These are phyloP conservation scores for Himalopsyche phryganea DNA, from an alignment of 1,140 invertebrate species.

Conservation along the genomic window DNA sequence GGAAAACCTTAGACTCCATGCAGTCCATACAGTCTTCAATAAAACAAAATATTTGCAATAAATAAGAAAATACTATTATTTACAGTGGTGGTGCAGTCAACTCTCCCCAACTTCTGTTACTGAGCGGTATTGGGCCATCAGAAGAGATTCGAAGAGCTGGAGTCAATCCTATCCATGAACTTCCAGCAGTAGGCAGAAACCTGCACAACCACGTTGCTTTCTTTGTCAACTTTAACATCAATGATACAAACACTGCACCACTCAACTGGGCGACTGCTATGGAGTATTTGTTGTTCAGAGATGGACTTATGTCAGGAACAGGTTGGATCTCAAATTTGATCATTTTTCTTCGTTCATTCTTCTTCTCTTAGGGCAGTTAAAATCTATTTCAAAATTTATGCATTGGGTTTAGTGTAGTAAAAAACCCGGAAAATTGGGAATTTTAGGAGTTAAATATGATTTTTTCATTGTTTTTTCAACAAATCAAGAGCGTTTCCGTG, in stretches of 20 bases:
- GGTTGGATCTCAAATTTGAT: slow-evolving; percentile 45
- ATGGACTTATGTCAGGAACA: slow-evolving; percentile 81
- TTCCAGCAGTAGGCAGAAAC: slow-evolving; percentile 84
- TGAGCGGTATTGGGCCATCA: slow-evolving; percentile 77
- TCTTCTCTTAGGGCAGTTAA: no score
- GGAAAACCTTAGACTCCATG: no score
- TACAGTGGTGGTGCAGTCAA: slow-evolving; percentile 67
- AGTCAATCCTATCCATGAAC: slow-evolving; percentile 64
- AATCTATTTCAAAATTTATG: no score
- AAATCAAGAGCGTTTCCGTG: no score
- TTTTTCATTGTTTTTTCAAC: no score
- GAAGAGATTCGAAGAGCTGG: slow-evolving; percentile 62
- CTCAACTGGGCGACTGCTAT: slow-evolving; percentile 85
- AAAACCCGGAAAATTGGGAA: no score
- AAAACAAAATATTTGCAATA: no score
- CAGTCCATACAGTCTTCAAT: no score
- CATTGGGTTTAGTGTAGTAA: no score
- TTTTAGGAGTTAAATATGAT: no score
- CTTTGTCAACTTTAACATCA: slow-evolving; percentile 73
- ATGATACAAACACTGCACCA: slow-evolving; percentile 76
- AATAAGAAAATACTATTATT: no score
- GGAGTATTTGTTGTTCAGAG: slow-evolving; percentile 79
- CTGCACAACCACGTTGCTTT: slow-evolving; percentile 83
- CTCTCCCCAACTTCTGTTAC: slow-evolving; percentile 77
- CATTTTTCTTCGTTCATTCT: no score